Conservation (phyloP, 2,113 vertebrate species). For the Holacanthus passer region DNA sequence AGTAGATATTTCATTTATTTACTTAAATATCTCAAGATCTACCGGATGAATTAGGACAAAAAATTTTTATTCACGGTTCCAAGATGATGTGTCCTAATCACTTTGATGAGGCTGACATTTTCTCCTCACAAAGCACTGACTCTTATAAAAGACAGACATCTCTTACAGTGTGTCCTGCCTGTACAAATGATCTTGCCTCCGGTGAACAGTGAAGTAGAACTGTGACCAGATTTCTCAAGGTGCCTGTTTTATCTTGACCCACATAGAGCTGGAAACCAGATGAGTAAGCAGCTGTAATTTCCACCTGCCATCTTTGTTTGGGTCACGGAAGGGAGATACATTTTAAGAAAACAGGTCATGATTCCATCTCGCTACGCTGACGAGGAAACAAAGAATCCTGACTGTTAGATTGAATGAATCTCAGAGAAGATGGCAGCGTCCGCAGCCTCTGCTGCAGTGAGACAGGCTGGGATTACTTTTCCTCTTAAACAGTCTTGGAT, state of each 20-base stretch:
- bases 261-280: background rate
- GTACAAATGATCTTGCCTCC: background rate
- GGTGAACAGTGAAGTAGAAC: background rate
- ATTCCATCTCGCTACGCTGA: too few relatives aligned
- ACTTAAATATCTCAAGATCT: too few relatives aligned
- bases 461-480: background rate
- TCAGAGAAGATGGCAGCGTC: slow-evolving; percentile 3
- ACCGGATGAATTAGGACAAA: too few relatives aligned
- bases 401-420: slow-evolving; percentile 9
- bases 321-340: background rate
- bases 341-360: too few relatives aligned
- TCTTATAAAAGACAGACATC: too few relatives aligned
- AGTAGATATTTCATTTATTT: too few relatives aligned
- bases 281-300: background rate
- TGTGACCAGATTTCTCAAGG: background rate
- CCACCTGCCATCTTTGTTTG: background rate
- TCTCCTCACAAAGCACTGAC: background rate
- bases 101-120: too few relatives aligned
- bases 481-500: background rate
- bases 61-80: too few relatives aligned
- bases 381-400: background rate
- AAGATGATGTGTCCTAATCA: too few relatives aligned
- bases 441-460: slow-evolving; percentile 13
- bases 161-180: background rate
- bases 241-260: background rate